These are phyloP conservation scores for Merops nubicus DNA, from an alignment of 2,113 vertebrate species.

Conservation along the genomic window DNA sequence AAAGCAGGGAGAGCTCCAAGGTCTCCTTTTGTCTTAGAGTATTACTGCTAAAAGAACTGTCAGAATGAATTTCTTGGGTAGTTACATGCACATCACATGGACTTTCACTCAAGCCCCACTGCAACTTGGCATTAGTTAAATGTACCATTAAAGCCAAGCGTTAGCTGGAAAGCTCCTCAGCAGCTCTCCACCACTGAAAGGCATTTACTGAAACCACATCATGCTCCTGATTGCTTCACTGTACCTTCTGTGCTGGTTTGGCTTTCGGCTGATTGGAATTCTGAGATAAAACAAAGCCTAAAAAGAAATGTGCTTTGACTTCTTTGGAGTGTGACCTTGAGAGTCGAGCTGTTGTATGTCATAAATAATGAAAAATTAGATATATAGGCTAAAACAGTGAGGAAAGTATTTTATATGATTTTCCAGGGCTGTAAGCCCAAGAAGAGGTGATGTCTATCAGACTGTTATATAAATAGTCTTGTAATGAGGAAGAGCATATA, in stretches of 20 bases:
- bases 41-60: background rate
- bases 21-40: background rate
- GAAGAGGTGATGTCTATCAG: constrained; percentile 26
- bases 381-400: background rate
- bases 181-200: constrained; percentile 42
- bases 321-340: constrained; percentile 42
- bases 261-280: constrained; percentile 29
- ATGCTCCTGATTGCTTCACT: constrained; percentile 15
- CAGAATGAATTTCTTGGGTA: constrained; percentile 43
- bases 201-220: constrained; percentile 18
- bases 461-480: constrained; percentile 51
- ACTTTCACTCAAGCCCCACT: background rate
- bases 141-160: constrained; percentile 45
- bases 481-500: constrained; percentile 39
- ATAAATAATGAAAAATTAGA: constrained; percentile 59
- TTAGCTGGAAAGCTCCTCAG: constrained; percentile 26
- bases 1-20: constrained; percentile 14
- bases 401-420: constrained; percentile 12
- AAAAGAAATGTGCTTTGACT: background rate
- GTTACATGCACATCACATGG: background rate
- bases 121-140: constrained; percentile 56
- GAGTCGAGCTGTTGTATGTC: background rate
- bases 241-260: constrained; percentile 2
- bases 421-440: constrained; percentile 33
- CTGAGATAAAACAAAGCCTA: constrained; percentile 16